Base-by-base conservation (phyloP, 2,888 invertebrate species). In the Pheosia gnoma region DNA sequence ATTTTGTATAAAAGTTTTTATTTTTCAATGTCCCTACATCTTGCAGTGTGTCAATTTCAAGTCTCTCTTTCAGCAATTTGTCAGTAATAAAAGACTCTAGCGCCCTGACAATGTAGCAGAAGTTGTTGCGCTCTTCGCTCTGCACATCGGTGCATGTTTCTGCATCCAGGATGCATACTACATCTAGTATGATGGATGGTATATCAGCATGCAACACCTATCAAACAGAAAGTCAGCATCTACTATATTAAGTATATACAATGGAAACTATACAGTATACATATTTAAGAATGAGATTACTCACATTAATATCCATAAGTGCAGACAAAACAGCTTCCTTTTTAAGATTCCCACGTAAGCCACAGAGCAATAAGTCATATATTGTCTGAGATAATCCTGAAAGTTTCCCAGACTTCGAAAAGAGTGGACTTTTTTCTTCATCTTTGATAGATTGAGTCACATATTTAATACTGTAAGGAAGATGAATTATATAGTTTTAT, bases 31-130 rank as follows among this genome's bases (percentile, higher is more conserved):
- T 96, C 38, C 98, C 98, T 66, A 97, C 96, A 94, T 98, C 98
- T 88, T 98, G 98, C 47, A 99, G 91, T 0, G 98, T 98, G 78
- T 99, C 99, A 80, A 98, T 97, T 90, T 99, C 99, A 75, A 99
- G 87, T 68, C 99, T 94, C 87, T 99, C 99, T 82, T 98, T 98
- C 54, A 99, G 92, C 77, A 99, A 91, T 85, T 97, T 96, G 78
- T 98, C 98, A 58, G 98, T 96, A 79, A 97, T 94, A 85, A 97
- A 96, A 86, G 96, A 96, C 85, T 97, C 97, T 72, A 96, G 93
- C 87, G 97, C 97, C 85, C 96, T 96, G 1, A 97, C 95, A 74
- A 97, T 95, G 79, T 95, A 95, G 84, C 96, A 96, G 88, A 97
- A 98, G 83, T 96, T 96, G 75, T 94, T 94, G 69, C 98, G 94